Base-by-base conservation (phyloP, 2,113 vertebrate species). In the Melanocharis versteri region DNA sequence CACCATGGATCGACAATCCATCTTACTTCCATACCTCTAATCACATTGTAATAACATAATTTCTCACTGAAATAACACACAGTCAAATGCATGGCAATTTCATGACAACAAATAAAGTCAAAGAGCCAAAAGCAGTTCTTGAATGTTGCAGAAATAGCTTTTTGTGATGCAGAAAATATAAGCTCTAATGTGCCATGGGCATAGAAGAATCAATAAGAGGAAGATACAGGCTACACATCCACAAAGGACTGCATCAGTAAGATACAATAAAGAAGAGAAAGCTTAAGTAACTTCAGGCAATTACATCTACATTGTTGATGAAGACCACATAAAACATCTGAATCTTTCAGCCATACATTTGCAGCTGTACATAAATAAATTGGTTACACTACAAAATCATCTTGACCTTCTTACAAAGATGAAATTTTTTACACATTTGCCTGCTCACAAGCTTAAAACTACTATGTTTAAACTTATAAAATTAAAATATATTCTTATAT, bases 201-300 rank as follows among this genome's bases (percentile, higher is more conserved):
- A 93, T 1, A 93, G 44, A 78, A 75, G 80, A 96, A 96, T 95
- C 96, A 96, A 53, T 95, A 96, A 90, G 83, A 64, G 83, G 12
- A 89, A 92, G 48, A 92, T 58, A 87, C 0, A 62, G 48, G 44
- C 83, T 94, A 89, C 76, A 60, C 56, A 81, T 93, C 64, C 75
- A 96, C 85, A 95, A 94, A 96, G 53, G 83, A 92, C 64, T 95
- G 64, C 88, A 81, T 92, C 96, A 95, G 92, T 48, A 84, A 90
- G 85, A 81, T 51, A 95, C 42, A 94, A 90, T 78, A 66, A 83
- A 89, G 70, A 95, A 86, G 23, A 91, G 53, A 93, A 95, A 96
- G 92, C 94, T 71, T 86, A 80, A 94, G 92, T 95, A 83, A 96
- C 95, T 96, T 83, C 82, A 93, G 96, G 96, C 96, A 93, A 92